Percentiles rank a stretch among this genome's conserved stretches.
phyloP scores from a whole-genome alignment of 1,140 invertebrate genomes.

The Heterodera schachtii region DNA sequence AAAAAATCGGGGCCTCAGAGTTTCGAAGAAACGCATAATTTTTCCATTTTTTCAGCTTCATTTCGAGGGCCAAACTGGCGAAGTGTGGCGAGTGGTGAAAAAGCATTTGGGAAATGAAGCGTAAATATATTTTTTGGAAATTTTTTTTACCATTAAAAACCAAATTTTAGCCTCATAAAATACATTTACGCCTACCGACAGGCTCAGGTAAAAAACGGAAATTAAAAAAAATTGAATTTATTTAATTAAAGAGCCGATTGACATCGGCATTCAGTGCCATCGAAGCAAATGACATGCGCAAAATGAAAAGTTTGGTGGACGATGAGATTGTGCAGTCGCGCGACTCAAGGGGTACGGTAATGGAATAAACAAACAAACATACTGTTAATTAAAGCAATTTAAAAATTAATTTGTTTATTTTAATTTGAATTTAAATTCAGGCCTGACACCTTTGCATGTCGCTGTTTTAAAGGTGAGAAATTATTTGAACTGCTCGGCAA shows the following conservation, averaged over 20 bases:
- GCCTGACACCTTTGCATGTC: constrained; percentile 57
- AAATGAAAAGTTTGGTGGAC: constrained; percentile 46
- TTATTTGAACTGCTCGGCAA: neutral
- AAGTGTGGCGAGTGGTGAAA: constrained; percentile 61
- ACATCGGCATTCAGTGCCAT: constrained; percentile 50
- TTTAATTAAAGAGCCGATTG: constrained; percentile 50
- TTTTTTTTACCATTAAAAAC: neutral
- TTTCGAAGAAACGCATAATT: no score
- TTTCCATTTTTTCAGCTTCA: constrained; percentile 38
- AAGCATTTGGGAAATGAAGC: constrained; percentile 59
- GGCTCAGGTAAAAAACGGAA: constrained; percentile 52
- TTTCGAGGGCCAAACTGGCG: constrained; percentile 58
- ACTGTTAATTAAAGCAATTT: neutral
- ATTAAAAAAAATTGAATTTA: constrained; percentile 18
- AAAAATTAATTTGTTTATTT: no score
- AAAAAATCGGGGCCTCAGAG: no score
- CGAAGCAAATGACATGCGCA: constrained; percentile 54
- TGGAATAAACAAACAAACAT: neutral
- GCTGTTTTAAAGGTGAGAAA: constrained; percentile 49
- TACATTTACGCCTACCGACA: constrained; percentile 58
- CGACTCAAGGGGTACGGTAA: constrained; percentile 51
- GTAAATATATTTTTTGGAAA: neutral
- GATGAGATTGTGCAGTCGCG: constrained; percentile 55
- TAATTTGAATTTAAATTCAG: constrained; percentile 27
- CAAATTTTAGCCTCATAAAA: constrained; percentile 37